Evolutionary conservation across 1,140 invertebrate genomes (phyloP).

Genomic region (Maconellicoccus hirsutus): DNA sequence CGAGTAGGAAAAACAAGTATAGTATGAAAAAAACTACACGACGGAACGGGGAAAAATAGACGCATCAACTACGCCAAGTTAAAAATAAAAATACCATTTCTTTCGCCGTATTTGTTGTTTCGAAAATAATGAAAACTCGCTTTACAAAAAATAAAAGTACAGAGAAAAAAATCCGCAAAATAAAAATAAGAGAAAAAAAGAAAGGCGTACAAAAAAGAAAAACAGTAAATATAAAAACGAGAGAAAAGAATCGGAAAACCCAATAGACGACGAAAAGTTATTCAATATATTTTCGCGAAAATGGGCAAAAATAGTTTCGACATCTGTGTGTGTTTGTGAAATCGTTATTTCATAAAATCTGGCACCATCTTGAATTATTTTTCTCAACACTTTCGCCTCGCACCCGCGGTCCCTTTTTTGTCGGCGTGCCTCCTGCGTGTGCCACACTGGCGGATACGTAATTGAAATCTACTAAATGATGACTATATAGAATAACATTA

Average conservation of each 20-base stretch:
- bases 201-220: background rate
- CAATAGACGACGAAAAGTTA: background rate
- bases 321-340: conserved; percentile 7
- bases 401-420: no score
- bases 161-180: no score
- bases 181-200: background rate
- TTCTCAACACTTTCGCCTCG: background rate
- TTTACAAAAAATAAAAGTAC: background rate
- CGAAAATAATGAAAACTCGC: conserved; percentile 4
- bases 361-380: conserved; percentile 8
- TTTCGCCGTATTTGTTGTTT: background rate
- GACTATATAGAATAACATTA: no score
- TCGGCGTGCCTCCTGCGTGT: no score
- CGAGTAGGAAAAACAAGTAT: no score
- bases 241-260: background rate
- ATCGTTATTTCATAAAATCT: conserved; percentile 3
- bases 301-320: background rate
- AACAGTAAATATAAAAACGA: background rate
- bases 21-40: no score
- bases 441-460: no score
- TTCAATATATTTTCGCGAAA: conserved; percentile 3
- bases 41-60: background rate
- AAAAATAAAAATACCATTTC: background rate
- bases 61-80: background rate
- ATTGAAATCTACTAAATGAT: no score